Evolutionary conservation across 1,140 invertebrate species (phyloP), one percentile per base, ranked within the genome.

Genomic region (Cydia fagiglandana): DNA sequence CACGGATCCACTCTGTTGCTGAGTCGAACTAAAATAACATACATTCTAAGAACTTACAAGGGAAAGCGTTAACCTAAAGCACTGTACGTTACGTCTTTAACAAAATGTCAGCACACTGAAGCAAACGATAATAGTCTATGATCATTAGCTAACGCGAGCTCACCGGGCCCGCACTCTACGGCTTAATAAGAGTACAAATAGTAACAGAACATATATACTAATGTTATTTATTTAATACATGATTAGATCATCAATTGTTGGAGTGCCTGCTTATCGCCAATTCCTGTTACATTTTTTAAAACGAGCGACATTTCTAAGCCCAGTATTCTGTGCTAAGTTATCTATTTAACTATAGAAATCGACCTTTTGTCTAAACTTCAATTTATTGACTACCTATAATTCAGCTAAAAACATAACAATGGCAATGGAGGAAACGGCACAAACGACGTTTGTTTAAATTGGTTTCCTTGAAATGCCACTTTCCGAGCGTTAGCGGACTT

Each of bases 51-150:
- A 87, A 84, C 81, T 86, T 86, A 89, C 77, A 81, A 81, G 75
- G 77, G 53, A 81, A 83, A 86, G 81, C 86, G 87, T 87, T 88
- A 89, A 92, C 88, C 88, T 89, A 87, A 90, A 91, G 87, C 89
- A 90, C 84, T 86, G 86, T 88, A 88, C 79, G 84, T 90, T 88
- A 86, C 82, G 84, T 83, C 84, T 86, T 81, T 77, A 86, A 86
- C 86, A 86, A 88, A 85, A 83, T 83, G 77, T 84, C 89, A 89
- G 86, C 86, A 89, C 81, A 82, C 86, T 81, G 78, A 88, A 88
- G 87, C 86, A 79, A 88, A 86, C 77, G 81, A 84, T 85, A 87
- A 85, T 79, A 66, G 82, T 78, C 82, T 82, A 84, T 86, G 78
- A 85, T 75, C 75, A 83, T 84, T 77, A 82, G 78, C 81, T 83